Percentiles rank a stretch among this genome's conserved stretches.
phyloP scores from a whole-genome alignment of 2,888 invertebrate genomes.

The Formica aserva region DNA sequence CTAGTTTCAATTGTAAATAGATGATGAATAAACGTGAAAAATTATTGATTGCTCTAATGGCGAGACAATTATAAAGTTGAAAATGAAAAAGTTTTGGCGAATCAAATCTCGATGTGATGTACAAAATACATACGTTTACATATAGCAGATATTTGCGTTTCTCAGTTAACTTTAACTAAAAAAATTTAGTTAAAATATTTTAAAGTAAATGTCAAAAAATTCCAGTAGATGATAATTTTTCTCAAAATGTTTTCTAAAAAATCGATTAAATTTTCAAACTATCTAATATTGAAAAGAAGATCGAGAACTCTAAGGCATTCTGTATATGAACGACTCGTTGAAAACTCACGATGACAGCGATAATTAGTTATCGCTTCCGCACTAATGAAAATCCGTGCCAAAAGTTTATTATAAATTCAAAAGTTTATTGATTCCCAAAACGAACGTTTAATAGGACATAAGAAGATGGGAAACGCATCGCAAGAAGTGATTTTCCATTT shows the following conservation, averaged over 20 bases:
- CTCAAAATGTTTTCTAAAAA: not conserved
- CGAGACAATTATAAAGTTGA: not conserved
- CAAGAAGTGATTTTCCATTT: conserved; percentile 13
- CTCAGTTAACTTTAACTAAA: not conserved
- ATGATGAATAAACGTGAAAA: not conserved
- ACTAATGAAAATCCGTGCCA: conserved; percentile 6
- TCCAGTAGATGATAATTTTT: not conserved
- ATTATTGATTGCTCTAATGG: not conserved
- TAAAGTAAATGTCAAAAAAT: not conserved
- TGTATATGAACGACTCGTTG: not conserved
- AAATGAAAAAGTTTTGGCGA: not conserved
- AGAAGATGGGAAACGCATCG: not conserved
- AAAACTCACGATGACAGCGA: conserved; percentile 21
- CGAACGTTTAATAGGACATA: not conserved
- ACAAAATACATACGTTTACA: not conserved
- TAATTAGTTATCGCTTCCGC: conserved; percentile 12
- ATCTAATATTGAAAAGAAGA: not conserved
- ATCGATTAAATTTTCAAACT: not conserved
- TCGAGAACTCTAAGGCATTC: not conserved
- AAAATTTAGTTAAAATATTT: not conserved
- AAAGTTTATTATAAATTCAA: conserved; percentile 25
- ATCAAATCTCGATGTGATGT: not conserved
- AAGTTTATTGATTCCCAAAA: conserved; percentile 22
- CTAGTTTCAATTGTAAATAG: not conserved
- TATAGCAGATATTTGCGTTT: not conserved